These are phyloP conservation scores for Cyclopterus lumpus DNA, from an alignment of 2,797 vertebrate species.

Conservation along the genomic window DNA sequence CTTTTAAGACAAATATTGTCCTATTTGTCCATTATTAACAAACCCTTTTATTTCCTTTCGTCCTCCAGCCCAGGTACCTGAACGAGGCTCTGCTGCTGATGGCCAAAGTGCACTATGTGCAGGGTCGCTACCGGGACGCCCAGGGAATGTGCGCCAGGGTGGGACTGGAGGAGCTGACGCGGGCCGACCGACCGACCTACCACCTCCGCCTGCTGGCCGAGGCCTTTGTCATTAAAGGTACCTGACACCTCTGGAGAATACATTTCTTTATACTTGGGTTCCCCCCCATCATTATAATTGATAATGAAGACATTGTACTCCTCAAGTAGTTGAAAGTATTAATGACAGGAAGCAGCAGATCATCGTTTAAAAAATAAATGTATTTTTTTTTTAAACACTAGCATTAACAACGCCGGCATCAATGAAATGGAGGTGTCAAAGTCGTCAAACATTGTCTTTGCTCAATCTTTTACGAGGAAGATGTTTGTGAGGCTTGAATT, in stretches of 20 bases:
- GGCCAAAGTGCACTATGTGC: constrained; percentile 94
- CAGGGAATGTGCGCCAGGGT: constrained; percentile 96
- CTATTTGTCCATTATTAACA: neutral
- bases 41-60: neutral
- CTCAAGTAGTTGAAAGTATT: neutral
- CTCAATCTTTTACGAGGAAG: neutral
- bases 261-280: neutral
- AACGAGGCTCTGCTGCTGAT: constrained; percentile 93
- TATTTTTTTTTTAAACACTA: neutral
- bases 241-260: neutral
- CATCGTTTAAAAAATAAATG: neutral
- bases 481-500: neutral
- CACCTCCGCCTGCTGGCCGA: constrained; percentile 93
- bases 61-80: constrained; percentile 88
- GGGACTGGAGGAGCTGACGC: constrained; percentile 90
- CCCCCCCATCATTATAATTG: neutral
- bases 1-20: neutral
- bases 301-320: neutral
- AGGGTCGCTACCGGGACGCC: constrained; percentile 93
- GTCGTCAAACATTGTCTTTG: neutral
- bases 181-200: constrained; percentile 90
- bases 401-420: neutral
- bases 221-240: constrained; percentile 97
- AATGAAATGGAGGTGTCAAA: neutral
- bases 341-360: neutral